These are phyloP conservation scores for Lasioglossum morio DNA, from an alignment of 2,888 invertebrate species.

Conservation along the genomic window DNA sequence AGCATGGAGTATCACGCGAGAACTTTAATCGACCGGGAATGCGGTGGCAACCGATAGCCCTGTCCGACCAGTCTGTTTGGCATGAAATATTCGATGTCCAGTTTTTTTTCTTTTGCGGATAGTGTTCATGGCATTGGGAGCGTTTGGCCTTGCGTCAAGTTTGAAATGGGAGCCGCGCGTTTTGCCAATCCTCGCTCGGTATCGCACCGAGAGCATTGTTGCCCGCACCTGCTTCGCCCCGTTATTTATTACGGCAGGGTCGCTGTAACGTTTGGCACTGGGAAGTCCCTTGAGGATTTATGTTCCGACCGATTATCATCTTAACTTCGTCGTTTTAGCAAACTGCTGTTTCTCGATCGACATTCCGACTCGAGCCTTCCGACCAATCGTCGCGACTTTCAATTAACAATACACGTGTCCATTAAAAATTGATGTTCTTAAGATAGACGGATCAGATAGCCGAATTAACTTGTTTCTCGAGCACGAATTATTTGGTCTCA, in stretches of 20 bases:
- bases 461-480: background rate
- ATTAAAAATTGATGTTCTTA: background rate
- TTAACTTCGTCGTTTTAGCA: background rate
- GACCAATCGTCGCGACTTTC: background rate
- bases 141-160: conserved; percentile 68
- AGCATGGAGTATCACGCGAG: background rate
- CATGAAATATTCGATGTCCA: conserved; percentile 37
- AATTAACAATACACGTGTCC: background rate
- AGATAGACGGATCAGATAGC: background rate
- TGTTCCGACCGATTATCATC: background rate
- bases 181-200: conserved; percentile 55
- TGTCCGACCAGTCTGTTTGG: conserved; percentile 16
- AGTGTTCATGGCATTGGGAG: conserved; percentile 70
- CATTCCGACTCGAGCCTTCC: background rate
- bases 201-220: conserved; percentile 44
- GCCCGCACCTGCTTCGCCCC: conserved; percentile 37
- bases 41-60: conserved; percentile 3
- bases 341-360: background rate
- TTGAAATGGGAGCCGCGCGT: conserved; percentile 50
- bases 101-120: conserved; percentile 50
- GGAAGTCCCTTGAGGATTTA: background rate
- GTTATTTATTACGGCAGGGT: conserved; percentile 46
- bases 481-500: background rate
- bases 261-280: conserved; percentile 17
- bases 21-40: conserved; percentile 4